These are phyloP conservation scores for Aethes cnicana DNA, from an alignment of 2,888 invertebrate genomes.

Conservation along the genomic window DNA sequence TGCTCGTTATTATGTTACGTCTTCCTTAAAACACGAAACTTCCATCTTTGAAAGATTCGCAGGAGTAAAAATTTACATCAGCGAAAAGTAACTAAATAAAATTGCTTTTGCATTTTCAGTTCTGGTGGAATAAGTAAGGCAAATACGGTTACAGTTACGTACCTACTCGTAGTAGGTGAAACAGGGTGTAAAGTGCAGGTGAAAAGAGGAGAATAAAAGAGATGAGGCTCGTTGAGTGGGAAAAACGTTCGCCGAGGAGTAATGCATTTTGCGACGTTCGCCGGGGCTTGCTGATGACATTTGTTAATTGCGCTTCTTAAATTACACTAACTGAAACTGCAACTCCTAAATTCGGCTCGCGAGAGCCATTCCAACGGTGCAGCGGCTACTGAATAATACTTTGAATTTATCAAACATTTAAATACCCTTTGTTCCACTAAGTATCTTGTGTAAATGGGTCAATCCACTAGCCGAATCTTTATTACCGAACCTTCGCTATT, in stretches of 20 bases:
- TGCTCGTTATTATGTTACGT: too few species aligned
- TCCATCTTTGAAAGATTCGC: slow-evolving; percentile 16
- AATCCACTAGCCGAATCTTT: too few species aligned
- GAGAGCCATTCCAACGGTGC: slow-evolving; percentile 3
- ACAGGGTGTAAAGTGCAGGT: slow-evolving; percentile 27
- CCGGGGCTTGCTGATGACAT: slow-evolving; percentile 35
- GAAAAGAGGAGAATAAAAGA: slow-evolving; percentile 21
- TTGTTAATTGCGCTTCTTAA: slow-evolving; percentile 36
- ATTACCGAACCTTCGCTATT: too few species aligned
- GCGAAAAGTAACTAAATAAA: slow-evolving; percentile 33
- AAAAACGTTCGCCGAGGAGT: slow-evolving; percentile 28
- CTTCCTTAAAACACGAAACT: slow-evolving; percentile 14
- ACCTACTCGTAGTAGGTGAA: slow-evolving; percentile 15
- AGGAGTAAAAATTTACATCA: slow-evolving; percentile 23
- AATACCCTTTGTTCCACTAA: not conserved
- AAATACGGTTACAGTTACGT: slow-evolving; percentile 34
- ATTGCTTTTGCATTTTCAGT: slow-evolving; percentile 38
- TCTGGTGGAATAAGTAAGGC: slow-evolving; percentile 37
- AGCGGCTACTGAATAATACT: slow-evolving; percentile 11
- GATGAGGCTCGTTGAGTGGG: slow-evolving; percentile 21
- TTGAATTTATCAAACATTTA: slow-evolving; percentile 8
- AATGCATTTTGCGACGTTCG: slow-evolving; percentile 36
- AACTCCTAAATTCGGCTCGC: slow-evolving; percentile 20
- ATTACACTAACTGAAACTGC: slow-evolving; percentile 29
- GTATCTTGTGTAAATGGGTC: too few species aligned